Evolutionary conservation across 2,888 invertebrate genomes (phyloP), one percentile per base, ranked within the genome.

Genomic region (Dugesia japonica): DNA sequence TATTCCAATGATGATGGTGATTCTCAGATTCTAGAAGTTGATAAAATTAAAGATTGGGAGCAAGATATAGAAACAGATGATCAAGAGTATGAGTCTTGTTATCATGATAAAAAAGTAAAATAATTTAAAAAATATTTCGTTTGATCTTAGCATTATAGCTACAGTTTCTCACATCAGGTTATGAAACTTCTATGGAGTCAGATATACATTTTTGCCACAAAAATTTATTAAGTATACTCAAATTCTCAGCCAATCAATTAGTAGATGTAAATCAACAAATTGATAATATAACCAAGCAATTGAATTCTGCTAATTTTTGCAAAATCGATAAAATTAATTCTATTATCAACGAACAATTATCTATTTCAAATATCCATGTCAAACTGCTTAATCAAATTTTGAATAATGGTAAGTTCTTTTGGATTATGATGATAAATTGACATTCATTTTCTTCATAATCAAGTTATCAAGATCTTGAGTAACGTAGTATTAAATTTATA

Each of bases 11-110:
- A 56, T 56, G 56, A 56, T 23, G 56, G 56, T 20, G 56, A 56
- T n/a, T 56, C 56, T 23, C 56, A 56, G 23, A 56, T 56, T 13
- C 7, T 56, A 7, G 56, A 56, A n/a, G 56, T 56, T 56, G 56
- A 56, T n/a, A 56, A 56, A 56, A 56, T 56, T n/a, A 56, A 56
- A n/a, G 56, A 56, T 56, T 56, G 56, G 56, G 56, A 56, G 7
- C 56, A 56, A 7, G 56, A 56, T 56, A 4, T 56, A 56, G 56
- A 56, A 56, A 56, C 56, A 56, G 56, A 56, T 56, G 56, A 56
- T 56, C 56, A 56, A n/a, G 56, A 56, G 4, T 56, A 23, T 23
- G 56, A 56, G 7, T 20, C 20, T 20, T 20, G n/a, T 56, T 56
- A 20, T 7, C 4, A 56, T 9, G 23, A 56, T n/a, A 56, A 23